Percentiles rank a stretch among this genome's conserved stretches.
Conservation (phyloP, 2,888 invertebrate species). For the Endotricha flammealis region DNA sequence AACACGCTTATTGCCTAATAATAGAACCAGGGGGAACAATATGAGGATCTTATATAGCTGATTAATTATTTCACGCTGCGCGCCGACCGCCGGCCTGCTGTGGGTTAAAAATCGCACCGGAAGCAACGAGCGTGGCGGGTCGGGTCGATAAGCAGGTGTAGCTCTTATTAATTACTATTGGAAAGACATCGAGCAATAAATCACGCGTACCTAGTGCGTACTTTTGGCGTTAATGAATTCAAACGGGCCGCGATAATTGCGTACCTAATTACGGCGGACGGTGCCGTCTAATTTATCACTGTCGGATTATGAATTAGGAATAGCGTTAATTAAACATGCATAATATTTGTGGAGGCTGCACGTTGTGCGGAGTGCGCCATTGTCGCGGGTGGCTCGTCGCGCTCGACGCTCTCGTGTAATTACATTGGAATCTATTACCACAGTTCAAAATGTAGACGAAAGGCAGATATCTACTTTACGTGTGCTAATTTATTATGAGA, state of each 20-base stretch:
- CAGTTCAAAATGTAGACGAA: too few relatives aligned
- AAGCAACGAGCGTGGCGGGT: slow-evolving; percentile 35
- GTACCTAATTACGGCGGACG: slow-evolving; percentile 71
- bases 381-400: slow-evolving; percentile 22
- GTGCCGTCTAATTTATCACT: slow-evolving; percentile 71
- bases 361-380: slow-evolving; percentile 25
- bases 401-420: slow-evolving; percentile 52
- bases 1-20: slow-evolving; percentile 68
- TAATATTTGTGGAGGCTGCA: slow-evolving; percentile 62
- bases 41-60: slow-evolving; percentile 52
- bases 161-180: slow-evolving; percentile 64
- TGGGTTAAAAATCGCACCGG: slow-evolving; percentile 45
- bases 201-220: slow-evolving; percentile 59
- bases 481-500: too few relatives aligned
- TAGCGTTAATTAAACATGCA: slow-evolving; percentile 73
- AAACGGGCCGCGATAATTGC: slow-evolving; percentile 74
- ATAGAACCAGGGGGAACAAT: slow-evolving; percentile 52
- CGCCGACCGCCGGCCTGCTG: slow-evolving; percentile 25
- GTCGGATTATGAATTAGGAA: slow-evolving; percentile 76
- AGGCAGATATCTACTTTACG: too few relatives aligned
- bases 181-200: slow-evolving; percentile 64
- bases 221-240: slow-evolving; percentile 71
- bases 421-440: slow-evolving; percentile 45
- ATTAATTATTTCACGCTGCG: slow-evolving; percentile 52
- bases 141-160: slow-evolving; percentile 44